phyloP scores from a whole-genome alignment of 2,797 vertebrate species.

The Eupleurogrammus muticus region DNA sequence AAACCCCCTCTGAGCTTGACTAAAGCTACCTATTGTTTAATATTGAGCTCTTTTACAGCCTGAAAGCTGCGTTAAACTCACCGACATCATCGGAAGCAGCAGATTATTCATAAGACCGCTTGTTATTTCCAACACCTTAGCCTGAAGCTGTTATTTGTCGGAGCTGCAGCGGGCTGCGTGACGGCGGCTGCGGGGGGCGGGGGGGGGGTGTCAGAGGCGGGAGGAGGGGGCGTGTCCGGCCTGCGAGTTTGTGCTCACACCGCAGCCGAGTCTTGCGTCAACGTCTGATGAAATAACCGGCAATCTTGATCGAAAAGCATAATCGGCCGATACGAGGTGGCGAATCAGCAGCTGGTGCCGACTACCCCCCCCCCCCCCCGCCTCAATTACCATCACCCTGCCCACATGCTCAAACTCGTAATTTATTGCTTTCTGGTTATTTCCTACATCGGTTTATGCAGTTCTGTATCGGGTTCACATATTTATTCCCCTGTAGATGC shows the following conservation, averaged over 20 bases:
- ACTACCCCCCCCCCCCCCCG: too few species aligned
- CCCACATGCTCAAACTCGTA: too few species aligned
- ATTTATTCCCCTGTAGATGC: too few species aligned
- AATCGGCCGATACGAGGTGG: slow-evolving; percentile 8
- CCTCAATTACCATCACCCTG: too few species aligned
- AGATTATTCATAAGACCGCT: background rate
- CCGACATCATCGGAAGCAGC: slow-evolving; percentile 36
- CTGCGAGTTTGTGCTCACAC: slow-evolving; percentile 62
- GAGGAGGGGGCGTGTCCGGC: slow-evolving; percentile 71
- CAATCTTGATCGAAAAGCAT: slow-evolving; percentile 17
- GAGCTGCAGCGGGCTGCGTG: background rate
- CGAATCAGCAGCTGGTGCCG: background rate
- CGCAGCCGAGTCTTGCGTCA: slow-evolving; percentile 71
- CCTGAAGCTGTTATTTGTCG: background rate
- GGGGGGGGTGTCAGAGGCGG: slow-evolving; percentile 32
- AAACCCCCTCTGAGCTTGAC: slow-evolving; percentile 6
- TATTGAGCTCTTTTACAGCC: slow-evolving; percentile 31
- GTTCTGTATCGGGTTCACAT: too few species aligned
- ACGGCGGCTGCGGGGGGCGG: slow-evolving; percentile 35
- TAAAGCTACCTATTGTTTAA: slow-evolving; percentile 30
- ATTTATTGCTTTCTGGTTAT: too few species aligned
- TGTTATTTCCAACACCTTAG: background rate
- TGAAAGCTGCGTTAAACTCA: slow-evolving; percentile 44
- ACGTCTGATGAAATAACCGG: slow-evolving; percentile 75
- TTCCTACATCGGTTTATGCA: too few species aligned